A percentile compares a stretch with the other conserved stretches of the same genome.
These are phyloP conservation scores for Semnornis frantzii DNA, from an alignment of 2,113 vertebrate genomes.

Conservation along the genomic window DNA sequence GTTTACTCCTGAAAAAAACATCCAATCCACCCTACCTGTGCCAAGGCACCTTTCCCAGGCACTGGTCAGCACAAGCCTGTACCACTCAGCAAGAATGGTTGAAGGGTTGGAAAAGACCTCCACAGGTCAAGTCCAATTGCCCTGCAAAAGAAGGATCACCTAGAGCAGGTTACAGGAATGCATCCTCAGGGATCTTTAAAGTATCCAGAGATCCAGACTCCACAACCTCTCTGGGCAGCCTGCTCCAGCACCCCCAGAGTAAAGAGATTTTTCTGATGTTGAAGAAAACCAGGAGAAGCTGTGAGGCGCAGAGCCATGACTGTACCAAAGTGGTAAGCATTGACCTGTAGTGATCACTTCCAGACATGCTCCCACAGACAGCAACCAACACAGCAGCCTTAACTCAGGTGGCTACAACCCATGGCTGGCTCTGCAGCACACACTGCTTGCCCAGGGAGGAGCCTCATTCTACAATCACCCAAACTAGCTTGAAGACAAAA, in stretches of 20 bases:
- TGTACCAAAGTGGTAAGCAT: neutral
- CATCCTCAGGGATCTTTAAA: too few species aligned
- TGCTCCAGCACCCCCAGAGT: too few species aligned
- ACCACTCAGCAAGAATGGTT: neutral
- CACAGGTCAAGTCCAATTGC: too few species aligned
- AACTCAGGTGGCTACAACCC: neutral
- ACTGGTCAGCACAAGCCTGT: rapidly evolving
- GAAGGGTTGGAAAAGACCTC: too few species aligned
- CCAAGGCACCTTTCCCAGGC: neutral
- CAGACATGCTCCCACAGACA: neutral
- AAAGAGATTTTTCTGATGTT: too few species aligned
- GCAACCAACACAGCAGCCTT: neutral
- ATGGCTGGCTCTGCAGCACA: neutral
- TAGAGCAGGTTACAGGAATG: too few species aligned
- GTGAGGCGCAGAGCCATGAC: neutral
- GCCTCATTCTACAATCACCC: neutral
- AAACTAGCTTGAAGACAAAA: neutral
- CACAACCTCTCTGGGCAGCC: too few species aligned
- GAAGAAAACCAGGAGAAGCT: neutral
- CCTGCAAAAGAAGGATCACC: too few species aligned
- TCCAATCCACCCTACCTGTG: too few species aligned
- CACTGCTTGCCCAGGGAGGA: neutral
- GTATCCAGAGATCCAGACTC: too few species aligned
- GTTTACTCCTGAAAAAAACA: neutral
- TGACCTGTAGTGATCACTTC: neutral